phyloP scores from a whole-genome alignment of 2,888 invertebrate genomes.

The Archips xylosteana region DNA sequence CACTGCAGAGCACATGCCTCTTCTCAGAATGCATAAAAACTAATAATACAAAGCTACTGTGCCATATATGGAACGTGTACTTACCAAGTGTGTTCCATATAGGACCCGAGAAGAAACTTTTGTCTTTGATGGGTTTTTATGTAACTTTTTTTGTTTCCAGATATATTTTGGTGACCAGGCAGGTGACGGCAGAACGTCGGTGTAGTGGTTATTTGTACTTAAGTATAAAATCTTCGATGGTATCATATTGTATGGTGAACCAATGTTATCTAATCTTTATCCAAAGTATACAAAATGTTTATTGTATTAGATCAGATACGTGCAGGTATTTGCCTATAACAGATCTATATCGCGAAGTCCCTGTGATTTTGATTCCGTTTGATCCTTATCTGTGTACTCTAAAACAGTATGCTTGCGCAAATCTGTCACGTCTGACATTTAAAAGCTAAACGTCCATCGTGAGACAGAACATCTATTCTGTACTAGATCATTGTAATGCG shows the following conservation, averaged over 20 bases:
- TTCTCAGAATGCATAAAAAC: too few relatives aligned
- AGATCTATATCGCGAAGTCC: too few relatives aligned
- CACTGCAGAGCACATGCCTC: too few relatives aligned
- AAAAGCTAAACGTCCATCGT: too few relatives aligned
- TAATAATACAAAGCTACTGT: background rate
- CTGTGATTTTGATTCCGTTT: too few relatives aligned
- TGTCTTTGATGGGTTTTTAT: background rate
- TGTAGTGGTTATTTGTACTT: constrained; percentile 21
- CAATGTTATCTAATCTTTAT: constrained; percentile 14
- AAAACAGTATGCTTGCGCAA: too few relatives aligned
- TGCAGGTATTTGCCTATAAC: background rate
- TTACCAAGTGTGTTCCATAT: too few relatives aligned
- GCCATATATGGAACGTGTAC: background rate
- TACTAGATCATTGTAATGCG: background rate
- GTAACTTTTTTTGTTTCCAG: background rate
- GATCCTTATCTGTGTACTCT: too few relatives aligned
- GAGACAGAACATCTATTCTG: background rate
- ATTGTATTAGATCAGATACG: background rate
- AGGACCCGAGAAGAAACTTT: too few relatives aligned
- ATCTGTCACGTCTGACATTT: too few relatives aligned
- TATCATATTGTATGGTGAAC: constrained; percentile 18
- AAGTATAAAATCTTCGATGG: constrained; percentile 22
- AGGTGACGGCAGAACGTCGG: background rate
- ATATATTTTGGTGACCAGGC: background rate
- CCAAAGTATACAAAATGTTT: background rate